Evolutionary conservation across 2,113 vertebrate species (phyloP).

Genomic region (Corythornis vintsioides): DNA sequence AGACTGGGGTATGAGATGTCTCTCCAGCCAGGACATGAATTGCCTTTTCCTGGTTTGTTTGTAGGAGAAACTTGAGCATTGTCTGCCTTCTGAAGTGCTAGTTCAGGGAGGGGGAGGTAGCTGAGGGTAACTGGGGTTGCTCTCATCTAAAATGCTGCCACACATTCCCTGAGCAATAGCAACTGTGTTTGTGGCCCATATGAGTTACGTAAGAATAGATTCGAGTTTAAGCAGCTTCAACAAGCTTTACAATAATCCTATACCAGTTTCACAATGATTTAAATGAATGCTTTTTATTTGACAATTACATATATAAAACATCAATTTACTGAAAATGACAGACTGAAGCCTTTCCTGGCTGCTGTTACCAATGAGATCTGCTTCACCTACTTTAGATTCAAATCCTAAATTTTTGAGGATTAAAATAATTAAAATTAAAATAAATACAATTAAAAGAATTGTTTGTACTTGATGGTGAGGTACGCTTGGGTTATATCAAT

Average conservation of each 20-base stretch:
- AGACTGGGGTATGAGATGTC: not conserved
- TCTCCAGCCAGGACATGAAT: not conserved
- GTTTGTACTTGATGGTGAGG: not conserved
- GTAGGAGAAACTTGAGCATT: not conserved
- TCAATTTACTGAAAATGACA: not conserved
- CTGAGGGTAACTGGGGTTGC: not conserved
- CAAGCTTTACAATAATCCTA: not conserved
- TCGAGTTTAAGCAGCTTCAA: not conserved
- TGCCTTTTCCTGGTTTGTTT: not conserved
- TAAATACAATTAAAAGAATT: not conserved
- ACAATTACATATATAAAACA: not conserved
- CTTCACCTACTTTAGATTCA: not conserved
- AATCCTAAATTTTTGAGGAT: not conserved
- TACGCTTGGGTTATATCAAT: not conserved
- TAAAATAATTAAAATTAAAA: not conserved
- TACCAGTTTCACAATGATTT: not conserved
- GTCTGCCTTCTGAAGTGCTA: rapidly evolving
- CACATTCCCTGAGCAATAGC: rapidly evolving
- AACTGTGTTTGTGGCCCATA: not conserved
- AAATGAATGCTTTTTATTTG: not conserved
- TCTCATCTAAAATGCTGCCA: not conserved
- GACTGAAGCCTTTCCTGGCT: not conserved
- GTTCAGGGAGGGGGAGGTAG: not conserved
- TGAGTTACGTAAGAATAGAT: not conserved
- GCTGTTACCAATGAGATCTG: not conserved